These are phyloP conservation scores for Gymnocheta viridis DNA, from an alignment of 2,888 invertebrate genomes.

Conservation along the genomic window DNA sequence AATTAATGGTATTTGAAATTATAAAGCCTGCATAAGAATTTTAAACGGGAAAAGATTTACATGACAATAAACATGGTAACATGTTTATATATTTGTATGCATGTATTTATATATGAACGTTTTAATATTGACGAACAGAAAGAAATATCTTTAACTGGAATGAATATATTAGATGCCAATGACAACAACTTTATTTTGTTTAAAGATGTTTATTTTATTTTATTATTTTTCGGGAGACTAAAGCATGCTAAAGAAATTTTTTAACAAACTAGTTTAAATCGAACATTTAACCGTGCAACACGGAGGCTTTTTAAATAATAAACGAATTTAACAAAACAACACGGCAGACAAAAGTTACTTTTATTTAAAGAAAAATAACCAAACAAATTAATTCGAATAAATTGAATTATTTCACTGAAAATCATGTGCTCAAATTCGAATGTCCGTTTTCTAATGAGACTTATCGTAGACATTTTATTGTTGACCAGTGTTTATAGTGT, in stretches of 20 bases:
- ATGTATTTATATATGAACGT: background rate
- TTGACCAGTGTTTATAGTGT: conserved; percentile 73
- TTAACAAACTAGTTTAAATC: conserved; percentile 48
- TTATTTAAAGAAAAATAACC: background rate
- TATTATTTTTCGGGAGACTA: background rate
- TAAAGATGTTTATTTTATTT: conserved; percentile 7
- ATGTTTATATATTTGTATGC: too few species aligned
- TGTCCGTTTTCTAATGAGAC: conserved; percentile 76
- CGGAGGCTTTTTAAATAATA: background rate
- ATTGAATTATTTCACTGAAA: background rate
- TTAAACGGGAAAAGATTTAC: conserved; percentile 20
- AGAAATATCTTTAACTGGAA: background rate
- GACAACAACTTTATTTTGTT: background rate
- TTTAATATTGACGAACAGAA: conserved; percentile 29
- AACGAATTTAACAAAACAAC: background rate
- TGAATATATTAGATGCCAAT: conserved; percentile 35
- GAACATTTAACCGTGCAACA: conserved; percentile 34
- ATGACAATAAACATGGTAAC: conserved; percentile 41
- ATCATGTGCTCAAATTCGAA: conserved; percentile 78
- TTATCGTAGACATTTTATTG: conserved; percentile 76
- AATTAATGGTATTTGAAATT: background rate
- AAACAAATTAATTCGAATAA: background rate
- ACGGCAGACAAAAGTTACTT: background rate
- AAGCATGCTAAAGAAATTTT: conserved; percentile 15
- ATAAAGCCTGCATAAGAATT: background rate